Percentiles rank a stretch among this genome's conserved stretches.
Evolutionary conservation across 1,140 invertebrate species (phyloP).

Genomic region (Panagrolaimus sp.): DNA sequence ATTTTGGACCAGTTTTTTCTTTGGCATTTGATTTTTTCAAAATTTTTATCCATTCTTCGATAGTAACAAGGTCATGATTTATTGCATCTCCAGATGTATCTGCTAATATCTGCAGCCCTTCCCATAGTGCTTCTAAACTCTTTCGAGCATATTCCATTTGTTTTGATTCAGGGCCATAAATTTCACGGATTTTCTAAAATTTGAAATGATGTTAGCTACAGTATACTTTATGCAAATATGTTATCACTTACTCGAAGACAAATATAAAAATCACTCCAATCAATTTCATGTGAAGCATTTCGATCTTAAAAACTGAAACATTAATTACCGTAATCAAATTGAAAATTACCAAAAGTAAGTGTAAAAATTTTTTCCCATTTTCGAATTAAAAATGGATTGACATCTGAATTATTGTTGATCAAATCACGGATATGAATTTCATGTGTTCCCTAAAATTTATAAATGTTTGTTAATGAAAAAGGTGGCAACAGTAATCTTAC

Average conservation of each 20-base stretch:
- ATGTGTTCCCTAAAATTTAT: neutral
- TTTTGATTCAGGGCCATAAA: conserved; percentile 49
- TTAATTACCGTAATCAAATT: no score
- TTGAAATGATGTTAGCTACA: no score
- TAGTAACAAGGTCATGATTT: conserved; percentile 36
- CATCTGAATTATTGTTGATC: conserved; percentile 36
- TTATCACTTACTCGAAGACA: conserved; percentile 23
- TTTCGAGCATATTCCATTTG: conserved; percentile 46
- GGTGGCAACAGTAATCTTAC: no score
- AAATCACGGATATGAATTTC: neutral
- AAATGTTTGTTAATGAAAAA: no score
- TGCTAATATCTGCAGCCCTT: conserved; percentile 45
- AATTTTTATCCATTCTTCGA: conserved; percentile 48
- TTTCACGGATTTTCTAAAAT: conserved; percentile 46
- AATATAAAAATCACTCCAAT: conserved; percentile 50
- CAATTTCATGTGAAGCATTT: conserved; percentile 41
- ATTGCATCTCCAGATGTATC: conserved; percentile 37
- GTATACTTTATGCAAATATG: no score
- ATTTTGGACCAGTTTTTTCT: conserved; percentile 35
- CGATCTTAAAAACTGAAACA: conserved; percentile 38
- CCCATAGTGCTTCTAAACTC: conserved; percentile 44
- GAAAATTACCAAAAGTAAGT: conserved; percentile 46
- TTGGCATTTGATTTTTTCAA: conserved; percentile 29
- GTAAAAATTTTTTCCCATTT: conserved; percentile 55
- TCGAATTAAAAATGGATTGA: conserved; percentile 44